Evolutionary conservation across 2,888 invertebrate genomes (phyloP), one percentile per base, ranked within the genome.

Genomic region (Koerneria pararmatus): DNA sequence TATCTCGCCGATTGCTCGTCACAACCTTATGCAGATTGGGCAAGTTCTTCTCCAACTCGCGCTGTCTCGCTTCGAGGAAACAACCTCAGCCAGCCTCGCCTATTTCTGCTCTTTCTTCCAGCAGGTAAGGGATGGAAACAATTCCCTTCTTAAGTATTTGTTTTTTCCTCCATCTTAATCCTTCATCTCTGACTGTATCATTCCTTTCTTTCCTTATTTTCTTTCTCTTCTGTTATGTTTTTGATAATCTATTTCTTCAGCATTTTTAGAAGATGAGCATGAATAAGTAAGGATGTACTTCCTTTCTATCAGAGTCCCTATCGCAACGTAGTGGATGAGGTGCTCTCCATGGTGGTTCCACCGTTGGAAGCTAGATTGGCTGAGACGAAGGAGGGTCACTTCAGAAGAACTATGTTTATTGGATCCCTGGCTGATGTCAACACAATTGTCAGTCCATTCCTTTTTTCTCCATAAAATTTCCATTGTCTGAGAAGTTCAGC

Each of bases 1-100:
- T 6, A 91, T 97, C 65, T 92, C 92, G 51, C 90, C 91, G 80
- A 89, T 92, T 67, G 92, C 93, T 4, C 87, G 72, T 46, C 93
- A 92, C 85, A 97, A 88, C 82, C 83, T 88, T 54, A 87, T 87
- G 84, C 87, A 88, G 84, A 56, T 64, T 8, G 8, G 56, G 29
- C 19, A 37, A 83, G 71, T 29, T 35, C 46, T 1, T 49, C 34
- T 5, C 6, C n/a, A n/a, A n/a, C n/a, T n/a, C n/a, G n/a, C n/a
- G n/a, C n/a, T n/a, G n/a, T n/a, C n/a, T n/a, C n/a, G n/a, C n/a
- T n/a, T n/a, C n/a, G n/a, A n/a, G n/a, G n/a, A n/a, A n/a, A n/a
- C n/a, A n/a, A n/a, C n/a, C n/a, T n/a, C n/a, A n/a, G n/a, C n/a
- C n/a, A n/a, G n/a, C n/a, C n/a, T n/a, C n/a, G n/a, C n/a, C n/a